A percentile compares a stretch with the other conserved stretches of the same genome.
phyloP scores from a whole-genome alignment of 2,797 vertebrate genomes.

The Aeoliscus strigatus region DNA sequence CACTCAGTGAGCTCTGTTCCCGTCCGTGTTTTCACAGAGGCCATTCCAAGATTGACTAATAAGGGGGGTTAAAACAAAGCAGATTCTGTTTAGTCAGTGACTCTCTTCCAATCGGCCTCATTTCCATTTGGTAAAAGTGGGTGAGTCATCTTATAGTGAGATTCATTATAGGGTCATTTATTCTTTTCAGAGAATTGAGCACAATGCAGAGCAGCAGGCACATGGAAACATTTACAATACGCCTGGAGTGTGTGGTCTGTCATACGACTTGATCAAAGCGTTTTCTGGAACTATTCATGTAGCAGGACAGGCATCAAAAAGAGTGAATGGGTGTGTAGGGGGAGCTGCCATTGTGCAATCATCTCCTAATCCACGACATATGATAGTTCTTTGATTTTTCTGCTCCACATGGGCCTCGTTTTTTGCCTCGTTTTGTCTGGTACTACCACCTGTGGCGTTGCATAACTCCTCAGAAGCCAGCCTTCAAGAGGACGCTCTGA shows the following conservation, averaged over 20 bases:
- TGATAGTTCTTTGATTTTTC: constrained; percentile 55
- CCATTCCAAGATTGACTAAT: constrained; percentile 32
- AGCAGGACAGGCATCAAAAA: constrained; percentile 25
- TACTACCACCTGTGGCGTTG: constrained; percentile 72
- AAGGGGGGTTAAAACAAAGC: constrained; percentile 22
- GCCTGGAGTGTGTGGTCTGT: constrained; percentile 49
- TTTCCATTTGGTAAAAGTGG: constrained; percentile 40
- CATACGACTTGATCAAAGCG: constrained; percentile 67
- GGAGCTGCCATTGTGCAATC: constrained; percentile 51
- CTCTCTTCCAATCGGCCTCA: constrained; percentile 40
- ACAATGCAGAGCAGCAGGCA: constrained; percentile 43
- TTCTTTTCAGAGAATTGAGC: constrained; percentile 45
- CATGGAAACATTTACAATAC: constrained; percentile 66
- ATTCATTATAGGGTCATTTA: constrained; percentile 48
- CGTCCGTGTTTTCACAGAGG: constrained; percentile 33
- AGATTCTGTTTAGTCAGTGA: constrained; percentile 41
- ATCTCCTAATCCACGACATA: constrained; percentile 63
- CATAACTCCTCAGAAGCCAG: constrained; percentile 59
- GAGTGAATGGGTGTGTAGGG: constrained; percentile 1
- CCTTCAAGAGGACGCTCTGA: constrained; percentile 43
- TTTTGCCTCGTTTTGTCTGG: constrained; percentile 25
- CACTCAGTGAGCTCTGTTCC: constrained; percentile 38
- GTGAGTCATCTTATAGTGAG: constrained; percentile 56
- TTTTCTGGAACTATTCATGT: constrained; percentile 42
- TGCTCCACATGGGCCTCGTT: constrained; percentile 1